Evolutionary conservation across 2,113 vertebrate species (phyloP).

Genomic region (Misgurnus mizolepis): DNA sequence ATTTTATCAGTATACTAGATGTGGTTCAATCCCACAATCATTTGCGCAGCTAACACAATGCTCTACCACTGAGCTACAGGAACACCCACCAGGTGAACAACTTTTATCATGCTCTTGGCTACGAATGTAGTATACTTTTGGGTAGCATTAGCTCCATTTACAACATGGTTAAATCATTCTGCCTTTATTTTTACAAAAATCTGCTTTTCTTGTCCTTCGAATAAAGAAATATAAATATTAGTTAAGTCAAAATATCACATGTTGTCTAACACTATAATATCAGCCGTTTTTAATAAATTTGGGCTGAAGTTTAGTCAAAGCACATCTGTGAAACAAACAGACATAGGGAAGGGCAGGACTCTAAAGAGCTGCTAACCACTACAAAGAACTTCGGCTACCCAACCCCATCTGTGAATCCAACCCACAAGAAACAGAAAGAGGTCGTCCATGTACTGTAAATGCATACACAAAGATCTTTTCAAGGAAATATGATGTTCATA

Average conservation of each 20-base stretch:
- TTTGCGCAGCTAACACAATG: no score
- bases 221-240: background rate
- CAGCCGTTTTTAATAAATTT: background rate
- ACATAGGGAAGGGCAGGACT: slow-evolving; percentile 38
- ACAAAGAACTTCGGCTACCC: slow-evolving; percentile 44
- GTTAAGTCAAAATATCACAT: background rate
- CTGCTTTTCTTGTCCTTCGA: no score
- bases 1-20: no score
- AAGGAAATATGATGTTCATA: background rate
- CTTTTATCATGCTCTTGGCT: no score
- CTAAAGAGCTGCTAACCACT: slow-evolving; percentile 42
- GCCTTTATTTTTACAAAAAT: no score
- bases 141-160: no score
- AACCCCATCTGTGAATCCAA: slow-evolving; percentile 22
- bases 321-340: slow-evolving; percentile 50
- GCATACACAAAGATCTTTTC: slow-evolving; percentile 28
- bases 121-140: no score
- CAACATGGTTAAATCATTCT: no score
- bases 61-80: no score
- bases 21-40: no score
- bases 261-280: background rate
- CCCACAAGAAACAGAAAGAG: slow-evolving; percentile 39
- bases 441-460: slow-evolving; percentile 3
- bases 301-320: slow-evolving; percentile 21
- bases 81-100: no score